Evolutionary conservation across 2,888 invertebrate species (phyloP).

Genomic region (Saturnia japonica): DNA sequence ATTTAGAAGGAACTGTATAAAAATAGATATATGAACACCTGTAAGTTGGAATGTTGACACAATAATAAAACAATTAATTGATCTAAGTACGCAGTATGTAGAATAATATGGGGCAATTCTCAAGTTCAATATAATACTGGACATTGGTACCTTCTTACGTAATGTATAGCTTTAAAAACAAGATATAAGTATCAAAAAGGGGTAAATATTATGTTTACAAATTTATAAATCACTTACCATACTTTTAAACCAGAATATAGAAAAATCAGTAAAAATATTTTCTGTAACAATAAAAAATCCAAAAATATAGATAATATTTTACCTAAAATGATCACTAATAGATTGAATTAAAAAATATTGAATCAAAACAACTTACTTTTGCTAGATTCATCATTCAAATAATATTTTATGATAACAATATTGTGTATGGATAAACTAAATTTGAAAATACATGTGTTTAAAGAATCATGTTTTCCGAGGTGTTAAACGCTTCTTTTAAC

Average conservation of each 20-base stretch:
- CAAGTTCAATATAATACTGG: too few relatives aligned
- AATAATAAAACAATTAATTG: too few relatives aligned
- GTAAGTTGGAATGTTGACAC: too few relatives aligned
- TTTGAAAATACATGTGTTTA: not conserved
- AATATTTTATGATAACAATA: not conserved
- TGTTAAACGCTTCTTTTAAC: not conserved
- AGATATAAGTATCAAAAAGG: too few relatives aligned
- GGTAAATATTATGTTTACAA: too few relatives aligned
- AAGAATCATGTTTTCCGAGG: not conserved
- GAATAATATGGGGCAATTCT: too few relatives aligned
- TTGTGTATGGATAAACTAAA: not conserved
- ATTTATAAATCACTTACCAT: conserved; percentile 9
- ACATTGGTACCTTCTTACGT: too few relatives aligned
- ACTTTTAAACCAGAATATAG: not conserved
- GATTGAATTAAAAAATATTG: too few relatives aligned
- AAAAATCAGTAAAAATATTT: not conserved
- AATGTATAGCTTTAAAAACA: too few relatives aligned
- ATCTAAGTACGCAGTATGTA: too few relatives aligned
- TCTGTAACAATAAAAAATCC: conserved; percentile 11
- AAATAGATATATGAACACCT: too few relatives aligned
- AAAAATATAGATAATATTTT: not conserved
- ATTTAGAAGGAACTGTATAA: too few relatives aligned
- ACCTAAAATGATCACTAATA: not conserved
- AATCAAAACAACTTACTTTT: not conserved
- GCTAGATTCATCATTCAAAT: conserved; percentile 1